A percentile compares a stretch with the other conserved stretches of the same genome.
phyloP scores from a whole-genome alignment of 2,888 invertebrate species.

The Muschampia plurimacula region DNA sequence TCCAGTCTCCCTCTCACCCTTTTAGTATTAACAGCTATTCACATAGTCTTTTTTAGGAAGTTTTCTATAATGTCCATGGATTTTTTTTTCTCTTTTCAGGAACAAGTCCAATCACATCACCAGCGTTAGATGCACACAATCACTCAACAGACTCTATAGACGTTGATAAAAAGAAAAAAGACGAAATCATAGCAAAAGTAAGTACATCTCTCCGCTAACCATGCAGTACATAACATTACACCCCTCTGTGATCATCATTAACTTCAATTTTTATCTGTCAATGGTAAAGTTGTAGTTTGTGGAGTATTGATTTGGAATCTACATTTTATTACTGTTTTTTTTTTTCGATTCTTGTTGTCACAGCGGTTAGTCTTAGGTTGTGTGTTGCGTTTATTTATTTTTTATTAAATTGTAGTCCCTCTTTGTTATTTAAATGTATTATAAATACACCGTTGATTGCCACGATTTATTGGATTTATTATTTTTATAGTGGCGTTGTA shows the following conservation, averaged over 20 bases:
- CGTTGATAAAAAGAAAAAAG: conserved; percentile 88
- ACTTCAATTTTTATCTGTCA: conserved; percentile 54
- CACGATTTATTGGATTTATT: not conserved
- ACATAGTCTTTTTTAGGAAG: not conserved
- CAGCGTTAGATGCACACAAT: conserved; percentile 88
- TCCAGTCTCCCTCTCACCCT: no score
- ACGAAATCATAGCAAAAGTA: conserved; percentile 85
- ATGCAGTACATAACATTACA: conserved; percentile 54
- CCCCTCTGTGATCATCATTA: conserved; percentile 51
- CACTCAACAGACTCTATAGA: conserved; percentile 93
- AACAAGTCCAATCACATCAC: conserved; percentile 92
- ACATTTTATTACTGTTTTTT: conserved; percentile 51
- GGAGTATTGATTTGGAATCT: conserved; percentile 68
- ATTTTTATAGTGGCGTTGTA: not conserved
- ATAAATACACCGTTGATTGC: not conserved
- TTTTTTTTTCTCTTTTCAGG: conserved; percentile 62
- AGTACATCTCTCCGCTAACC: conserved; percentile 50
- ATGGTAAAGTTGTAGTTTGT: conserved; percentile 63
- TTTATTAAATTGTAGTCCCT: not conserved
- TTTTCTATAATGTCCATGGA: not conserved
- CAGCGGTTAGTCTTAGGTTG: conserved; percentile 65
- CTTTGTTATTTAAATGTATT: not conserved
- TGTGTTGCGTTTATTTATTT: conserved; percentile 20
- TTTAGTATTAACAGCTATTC: no score
- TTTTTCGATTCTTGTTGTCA: conserved; percentile 30